Evolutionary conservation across 2,113 vertebrate species (phyloP), one percentile per base, ranked within the genome.

Genomic region (Tauraco erythrolophus): DNA sequence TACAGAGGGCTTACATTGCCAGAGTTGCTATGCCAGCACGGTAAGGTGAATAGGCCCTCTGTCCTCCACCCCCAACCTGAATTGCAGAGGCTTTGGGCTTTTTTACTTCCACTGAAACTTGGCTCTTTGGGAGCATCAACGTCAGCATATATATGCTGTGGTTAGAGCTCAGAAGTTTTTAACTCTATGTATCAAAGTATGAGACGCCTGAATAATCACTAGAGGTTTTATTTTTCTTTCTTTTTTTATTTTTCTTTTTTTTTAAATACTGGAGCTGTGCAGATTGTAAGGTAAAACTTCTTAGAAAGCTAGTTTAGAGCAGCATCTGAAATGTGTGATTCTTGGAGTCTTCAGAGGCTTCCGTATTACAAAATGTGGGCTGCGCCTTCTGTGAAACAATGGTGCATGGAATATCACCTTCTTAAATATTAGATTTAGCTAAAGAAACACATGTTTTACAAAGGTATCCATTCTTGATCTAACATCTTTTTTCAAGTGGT

Each of bases 301-400:
- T 84, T 88, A 93, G 84, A 93, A 83, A 72, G 65, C 19, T 45
- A 48, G 17, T 57, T 93, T 88, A 76, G 45, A 96, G 62, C 35
- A 91, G 48, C 48, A 41, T 76, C 53, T 76, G 82, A 85, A 87
- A 87, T 14, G 27, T 57, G 35, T 61, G 62, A 91, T 84, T 85
- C 78, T 77, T 80, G 62, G 70, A 96, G 78, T n/a, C n/a, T 72
- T 92, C 66, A 41, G 66, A 93, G 65, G 60, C 39, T 96, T 89
- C 50, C 74, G 30, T 15, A 66, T 81, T 50, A 77, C 25, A 84
- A 74, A 78, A 71, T 22, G 4, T 35, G n/a, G 75, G 43, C 53
- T 69, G 45, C 81, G 31, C n/a, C 68, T 91, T 57, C 71, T 71
- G 64, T 46, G 68, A 72, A 86, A 50, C 64, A 85, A 43, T 33